Percentiles rank a stretch among this genome's conserved stretches.
phyloP scores from a whole-genome alignment of 2,888 invertebrate species.

The Lycaena phlaeas region DNA sequence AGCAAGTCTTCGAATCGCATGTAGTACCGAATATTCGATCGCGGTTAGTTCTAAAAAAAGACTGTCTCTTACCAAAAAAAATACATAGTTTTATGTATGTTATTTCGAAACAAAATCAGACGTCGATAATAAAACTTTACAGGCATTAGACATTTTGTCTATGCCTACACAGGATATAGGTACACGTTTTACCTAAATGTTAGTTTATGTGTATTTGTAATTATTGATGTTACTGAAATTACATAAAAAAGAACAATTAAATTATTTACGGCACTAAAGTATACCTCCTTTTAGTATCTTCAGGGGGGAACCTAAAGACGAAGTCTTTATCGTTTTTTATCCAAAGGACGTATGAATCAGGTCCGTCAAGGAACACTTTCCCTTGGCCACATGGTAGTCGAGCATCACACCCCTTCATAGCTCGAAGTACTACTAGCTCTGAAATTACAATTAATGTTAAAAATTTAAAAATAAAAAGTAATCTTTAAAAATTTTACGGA shows the following conservation, averaged over 20 bases:
- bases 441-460: conserved; percentile 5
- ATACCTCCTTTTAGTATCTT: conserved; percentile 29
- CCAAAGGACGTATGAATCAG: conserved; percentile 49
- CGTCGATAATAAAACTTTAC: no score
- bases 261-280: no score
- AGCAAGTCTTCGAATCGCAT: conserved; percentile 34
- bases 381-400: conserved; percentile 48
- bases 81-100: no score
- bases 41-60: conserved; percentile 25
- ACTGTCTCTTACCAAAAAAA: no score
- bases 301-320: conserved; percentile 44
- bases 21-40: conserved; percentile 31
- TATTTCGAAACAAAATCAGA: no score
- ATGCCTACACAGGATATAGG: no score
- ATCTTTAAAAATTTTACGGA: no score
- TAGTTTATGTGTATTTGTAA: no score
- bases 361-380: conserved; percentile 49
- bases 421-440: conserved; percentile 38
- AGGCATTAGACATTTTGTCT: no score
- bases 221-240: no score
- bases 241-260: no score
- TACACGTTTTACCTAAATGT: no score
- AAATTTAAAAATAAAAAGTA: not conserved
- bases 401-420: conserved; percentile 40
- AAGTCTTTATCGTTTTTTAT: conserved; percentile 44